Conservation (phyloP, 2,888 invertebrate species). For the Chloromyia formosa region DNA sequence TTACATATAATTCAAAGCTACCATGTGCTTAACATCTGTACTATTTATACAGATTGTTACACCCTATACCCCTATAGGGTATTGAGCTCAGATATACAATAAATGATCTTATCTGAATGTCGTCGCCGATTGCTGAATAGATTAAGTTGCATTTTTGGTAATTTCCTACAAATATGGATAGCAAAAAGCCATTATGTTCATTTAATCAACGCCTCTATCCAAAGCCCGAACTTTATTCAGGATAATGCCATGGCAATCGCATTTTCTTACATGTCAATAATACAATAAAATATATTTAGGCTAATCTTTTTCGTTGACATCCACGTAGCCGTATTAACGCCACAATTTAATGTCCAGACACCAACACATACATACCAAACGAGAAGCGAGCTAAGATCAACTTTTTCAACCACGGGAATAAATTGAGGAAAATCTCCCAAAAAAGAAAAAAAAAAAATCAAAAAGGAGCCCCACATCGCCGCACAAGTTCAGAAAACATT, state of each 20-base stretch:
- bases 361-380: not conserved
- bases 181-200: no score
- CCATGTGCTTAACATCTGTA: no score
- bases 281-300: slow-evolving; percentile 36
- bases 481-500: slow-evolving; percentile 6
- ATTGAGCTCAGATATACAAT: no score
- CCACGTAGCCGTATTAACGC: slow-evolving; percentile 34
- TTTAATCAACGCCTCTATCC: no score
- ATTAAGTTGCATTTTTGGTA: no score
- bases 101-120: no score
- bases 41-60: no score
- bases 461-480: not conserved
- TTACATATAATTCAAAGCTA: no score
- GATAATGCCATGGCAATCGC: not conserved
- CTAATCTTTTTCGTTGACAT: slow-evolving; percentile 16
- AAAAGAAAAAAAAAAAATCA: not conserved
- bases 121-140: no score
- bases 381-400: not conserved
- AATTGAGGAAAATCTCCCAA: slow-evolving; percentile 18
- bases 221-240: no score
- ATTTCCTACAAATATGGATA: no score
- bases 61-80: no score
- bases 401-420: slow-evolving; percentile 13
- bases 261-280: slow-evolving; percentile 11
- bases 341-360: slow-evolving; percentile 40